A percentile compares a stretch with the other conserved stretches of the same genome.
Conservation (phyloP, 2,113 vertebrate species). For the Notechis scutatus region DNA sequence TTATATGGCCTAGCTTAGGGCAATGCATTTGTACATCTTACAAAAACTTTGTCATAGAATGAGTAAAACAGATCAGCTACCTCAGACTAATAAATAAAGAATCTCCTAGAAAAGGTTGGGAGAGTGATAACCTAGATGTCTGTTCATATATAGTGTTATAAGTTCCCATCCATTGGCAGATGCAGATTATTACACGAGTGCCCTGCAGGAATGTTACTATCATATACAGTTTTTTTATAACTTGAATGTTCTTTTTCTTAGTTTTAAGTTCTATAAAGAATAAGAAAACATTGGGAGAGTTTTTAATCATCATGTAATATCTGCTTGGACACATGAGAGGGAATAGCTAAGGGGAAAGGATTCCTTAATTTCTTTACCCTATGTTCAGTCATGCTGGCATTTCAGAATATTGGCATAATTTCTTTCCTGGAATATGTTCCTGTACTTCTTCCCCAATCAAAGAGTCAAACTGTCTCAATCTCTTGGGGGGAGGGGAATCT, state of each 20-base stretch:
- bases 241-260: not conserved
- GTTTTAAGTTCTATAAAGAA: not conserved
- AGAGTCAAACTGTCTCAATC: not conserved
- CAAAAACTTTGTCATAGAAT: not conserved
- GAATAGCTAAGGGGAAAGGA: not conserved
- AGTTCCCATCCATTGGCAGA: not conserved
- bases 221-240: not conserved
- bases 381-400: not conserved
- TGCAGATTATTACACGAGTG: not conserved
- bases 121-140: not conserved
- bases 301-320: not conserved
- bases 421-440: not conserved
- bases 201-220: not conserved
- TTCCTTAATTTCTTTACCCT: not conserved
- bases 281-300: not conserved
- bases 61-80: not conserved
- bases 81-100: not conserved
- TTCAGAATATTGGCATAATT: not conserved
- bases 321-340: not conserved
- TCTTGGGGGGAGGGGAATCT: not conserved
- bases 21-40: not conserved
- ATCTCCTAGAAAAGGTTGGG: not conserved
- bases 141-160: not conserved
- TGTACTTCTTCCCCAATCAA: not conserved
- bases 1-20: not conserved